A percentile compares a stretch with the other conserved stretches of the same genome.
Conservation (phyloP, 2,113 vertebrate genomes). For the Lampris incognitus region DNA sequence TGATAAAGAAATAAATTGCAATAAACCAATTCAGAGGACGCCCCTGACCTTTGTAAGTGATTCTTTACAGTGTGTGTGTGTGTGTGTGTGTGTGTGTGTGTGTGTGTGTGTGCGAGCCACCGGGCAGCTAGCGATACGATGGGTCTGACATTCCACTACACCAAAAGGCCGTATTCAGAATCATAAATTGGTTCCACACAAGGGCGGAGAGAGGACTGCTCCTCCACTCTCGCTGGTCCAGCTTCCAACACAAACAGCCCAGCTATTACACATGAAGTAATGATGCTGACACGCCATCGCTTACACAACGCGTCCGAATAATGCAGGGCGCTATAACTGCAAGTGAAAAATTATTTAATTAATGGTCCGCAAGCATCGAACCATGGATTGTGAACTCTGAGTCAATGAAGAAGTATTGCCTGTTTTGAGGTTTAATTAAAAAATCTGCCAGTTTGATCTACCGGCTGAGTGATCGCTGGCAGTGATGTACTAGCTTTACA, state of each 20-base stretch:
- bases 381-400: slow-evolving; percentile 25
- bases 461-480: slow-evolving; percentile 46
- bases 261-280: too few relatives aligned
- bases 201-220: slow-evolving; percentile 6
- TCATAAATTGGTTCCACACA: slow-evolving; percentile 29
- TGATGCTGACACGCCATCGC: slow-evolving; percentile 14
- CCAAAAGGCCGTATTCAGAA: slow-evolving; percentile 32
- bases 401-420: slow-evolving; percentile 20
- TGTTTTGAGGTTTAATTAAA: slow-evolving; percentile 52
- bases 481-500: slow-evolving; percentile 7
- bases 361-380: slow-evolving; percentile 21
- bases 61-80: slow-evolving; percentile 61
- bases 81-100: neutral
- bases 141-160: slow-evolving; percentile 57
- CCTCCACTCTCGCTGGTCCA: neutral
- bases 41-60: slow-evolving; percentile 67
- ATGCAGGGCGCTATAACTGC: slow-evolving; percentile 22
- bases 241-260: neutral
- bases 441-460: slow-evolving; percentile 25
- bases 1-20: slow-evolving; percentile 46
- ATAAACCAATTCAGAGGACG: slow-evolving; percentile 54
- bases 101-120: slow-evolving; percentile 47
- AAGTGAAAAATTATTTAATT: slow-evolving; percentile 24
- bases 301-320: neutral
- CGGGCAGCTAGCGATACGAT: slow-evolving; percentile 50